Base-by-base conservation (phyloP, 2,113 vertebrate genomes). In the Melanotaenia duboulayi region DNA sequence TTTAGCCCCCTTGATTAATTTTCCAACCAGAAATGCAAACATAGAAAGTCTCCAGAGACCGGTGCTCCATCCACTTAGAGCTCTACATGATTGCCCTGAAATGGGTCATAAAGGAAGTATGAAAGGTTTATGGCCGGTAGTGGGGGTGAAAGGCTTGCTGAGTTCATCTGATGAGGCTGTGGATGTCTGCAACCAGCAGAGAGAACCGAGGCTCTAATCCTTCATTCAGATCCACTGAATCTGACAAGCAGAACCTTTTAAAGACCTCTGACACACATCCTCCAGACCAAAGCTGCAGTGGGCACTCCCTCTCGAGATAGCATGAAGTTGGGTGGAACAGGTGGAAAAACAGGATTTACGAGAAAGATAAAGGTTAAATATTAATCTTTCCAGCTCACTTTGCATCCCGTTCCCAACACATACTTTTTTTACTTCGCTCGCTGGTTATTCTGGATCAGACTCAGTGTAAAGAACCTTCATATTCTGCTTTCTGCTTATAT, bases 291-390 rank as follows among this genome's bases (percentile, higher is more conserved):
- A 35, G 32, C 32, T 1, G 32, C 32, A 5, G 39, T 14, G 39
- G 65, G 1, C 66, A 50, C 66, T 76, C 72, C 73, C 62, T 37
- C 4, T 35, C 32, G 4, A 7, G 7, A 35, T 7, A 35, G 32
- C 19, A 11, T 12, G 24, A 50, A 16, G 1, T 19, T n/a, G 20
- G 57, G 4, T 40, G 17, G 61, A 52, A 11, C 25, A 14, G 20
- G 22, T 48, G 17, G 56, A 64, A 9, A 17, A 22, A 8, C 28
- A 17, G 24, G 40, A 40, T 65, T 70, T 3, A 39, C 39, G 19
- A 35, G 49, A 49, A 56, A 39, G 11, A 60, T 58, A 54, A 25
- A 66, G 50, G 17, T 66, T 54, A 54, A 66, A 42, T 1, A 51
- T 37, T 52, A 67, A 72, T 23, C 24, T 1, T 13, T 12, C 1